Evolutionary conservation across 2,797 vertebrate species (phyloP).

Genomic region (Chloroceryle amazona): DNA sequence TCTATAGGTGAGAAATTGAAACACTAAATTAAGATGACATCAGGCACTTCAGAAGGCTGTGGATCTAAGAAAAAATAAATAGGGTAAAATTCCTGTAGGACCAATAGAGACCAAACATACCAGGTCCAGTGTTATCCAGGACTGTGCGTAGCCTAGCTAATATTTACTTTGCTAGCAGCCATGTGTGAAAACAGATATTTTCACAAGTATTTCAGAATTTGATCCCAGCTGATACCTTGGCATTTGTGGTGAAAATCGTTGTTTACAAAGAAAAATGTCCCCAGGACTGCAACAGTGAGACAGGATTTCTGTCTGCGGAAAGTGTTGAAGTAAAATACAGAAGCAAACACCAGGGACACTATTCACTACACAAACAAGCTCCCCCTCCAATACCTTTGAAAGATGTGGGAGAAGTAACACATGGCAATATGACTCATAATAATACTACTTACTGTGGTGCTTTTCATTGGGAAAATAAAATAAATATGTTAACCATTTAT

Average conservation of each 20-base stretch:
- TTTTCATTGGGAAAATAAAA: constrained; percentile 35
- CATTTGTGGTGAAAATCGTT: constrained; percentile 36
- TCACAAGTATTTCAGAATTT: constrained; percentile 57
- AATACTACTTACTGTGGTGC: background rate
- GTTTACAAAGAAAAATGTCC: constrained; percentile 40
- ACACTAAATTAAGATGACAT: constrained; percentile 22
- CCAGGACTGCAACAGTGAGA: constrained; percentile 11
- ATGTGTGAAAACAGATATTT: constrained; percentile 53
- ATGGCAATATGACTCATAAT: background rate
- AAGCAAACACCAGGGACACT: constrained; percentile 35
- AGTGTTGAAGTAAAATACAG: constrained; percentile 30
- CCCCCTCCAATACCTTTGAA: constrained; percentile 40
- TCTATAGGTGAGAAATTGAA: background rate
- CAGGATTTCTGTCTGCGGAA: constrained; percentile 13
- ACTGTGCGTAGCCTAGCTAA: background rate
- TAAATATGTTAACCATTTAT: background rate
- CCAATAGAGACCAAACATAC: background rate
- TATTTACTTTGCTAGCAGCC: constrained; percentile 41
- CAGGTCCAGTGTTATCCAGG: background rate
- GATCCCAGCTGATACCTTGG: constrained; percentile 4
- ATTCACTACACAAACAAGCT: constrained; percentile 36
- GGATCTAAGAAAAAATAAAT: background rate
- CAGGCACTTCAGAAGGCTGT: background rate
- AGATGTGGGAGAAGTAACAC: constrained; percentile 27
- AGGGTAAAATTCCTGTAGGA: background rate